Percentiles rank a stretch among this genome's conserved stretches.
These are phyloP conservation scores for Platycnemis pennipes DNA, from an alignment of 2,888 invertebrate genomes.

Conservation along the genomic window DNA sequence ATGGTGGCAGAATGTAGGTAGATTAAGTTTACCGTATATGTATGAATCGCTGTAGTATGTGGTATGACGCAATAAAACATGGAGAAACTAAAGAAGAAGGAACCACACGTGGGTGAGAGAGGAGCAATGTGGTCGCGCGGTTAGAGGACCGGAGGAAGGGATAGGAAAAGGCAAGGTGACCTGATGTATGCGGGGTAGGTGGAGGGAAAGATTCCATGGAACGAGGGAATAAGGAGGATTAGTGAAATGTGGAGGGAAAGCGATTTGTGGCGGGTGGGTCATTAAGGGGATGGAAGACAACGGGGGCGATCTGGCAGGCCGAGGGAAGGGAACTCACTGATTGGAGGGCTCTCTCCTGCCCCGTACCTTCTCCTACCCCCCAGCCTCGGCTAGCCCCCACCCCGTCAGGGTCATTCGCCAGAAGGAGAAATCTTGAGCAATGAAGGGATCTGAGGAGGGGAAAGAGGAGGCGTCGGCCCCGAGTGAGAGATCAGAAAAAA, in stretches of 20 bases:
- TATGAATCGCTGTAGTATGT: too few species aligned
- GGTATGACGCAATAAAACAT: too few species aligned
- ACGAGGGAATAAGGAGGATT: slow-evolving; percentile 52
- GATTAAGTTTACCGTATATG: too few species aligned
- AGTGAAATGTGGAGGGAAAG: slow-evolving; percentile 41
- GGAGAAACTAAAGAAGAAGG: too few species aligned
- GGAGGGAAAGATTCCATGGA: neutral
- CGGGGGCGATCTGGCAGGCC: neutral
- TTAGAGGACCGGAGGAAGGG: neutral
- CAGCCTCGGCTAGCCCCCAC: neutral
- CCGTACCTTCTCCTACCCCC: neutral
- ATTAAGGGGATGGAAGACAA: slow-evolving; percentile 41
- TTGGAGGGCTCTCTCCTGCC: neutral
- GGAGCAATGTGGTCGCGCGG: neutral
- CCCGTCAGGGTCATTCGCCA: neutral
- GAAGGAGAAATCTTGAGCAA: neutral
- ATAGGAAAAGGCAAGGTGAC: neutral
- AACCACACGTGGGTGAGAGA: neutral
- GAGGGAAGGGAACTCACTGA: slow-evolving; percentile 3
- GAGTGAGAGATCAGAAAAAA: neutral
- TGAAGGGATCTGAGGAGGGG: neutral
- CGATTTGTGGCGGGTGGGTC: slow-evolving; percentile 39
- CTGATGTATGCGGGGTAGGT: neutral
- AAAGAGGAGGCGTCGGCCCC: neutral
- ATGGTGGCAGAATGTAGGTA: too few species aligned